These are phyloP conservation scores for Rotaria macrura DNA, from an alignment of 2,888 invertebrate species.

Conservation along the genomic window DNA sequence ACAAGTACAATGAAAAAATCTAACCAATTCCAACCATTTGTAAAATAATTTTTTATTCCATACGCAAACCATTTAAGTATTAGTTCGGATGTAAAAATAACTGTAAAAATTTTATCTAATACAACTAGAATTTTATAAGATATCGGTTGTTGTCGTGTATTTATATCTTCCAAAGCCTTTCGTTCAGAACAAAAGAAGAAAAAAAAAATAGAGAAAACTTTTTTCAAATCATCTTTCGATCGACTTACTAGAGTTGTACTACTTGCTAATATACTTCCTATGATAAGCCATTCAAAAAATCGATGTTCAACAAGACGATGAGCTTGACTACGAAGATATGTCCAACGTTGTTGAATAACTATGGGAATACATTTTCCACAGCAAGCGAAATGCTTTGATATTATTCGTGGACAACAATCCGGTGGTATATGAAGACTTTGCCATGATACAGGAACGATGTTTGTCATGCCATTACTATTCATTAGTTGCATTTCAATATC, in stretches of 20 bases:
- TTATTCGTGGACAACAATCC: not conserved
- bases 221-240: too few species aligned
- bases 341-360: not conserved
- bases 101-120: conserved; percentile 90
- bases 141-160: conserved; percentile 17
- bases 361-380: not conserved
- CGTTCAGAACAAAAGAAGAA: too few species aligned
- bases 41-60: conserved; percentile 91
- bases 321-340: conserved; percentile 57
- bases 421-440: not conserved
- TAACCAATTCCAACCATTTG: conserved; percentile 98
- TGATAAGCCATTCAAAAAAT: conserved; percentile 97
- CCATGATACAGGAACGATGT: not conserved
- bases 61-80: conserved; percentile 93
- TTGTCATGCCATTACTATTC: not conserved
- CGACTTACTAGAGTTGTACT: conserved; percentile 80
- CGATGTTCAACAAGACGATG: conserved; percentile 92
- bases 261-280: conserved; percentile 92
- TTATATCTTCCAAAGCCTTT: conserved; percentile 31
- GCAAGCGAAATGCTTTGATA: not conserved
- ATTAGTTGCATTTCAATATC: not conserved
- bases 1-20: conserved; percentile 95
- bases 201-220: too few species aligned
- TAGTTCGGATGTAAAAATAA: conserved; percentile 96
- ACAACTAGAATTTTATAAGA: not conserved